Conservation (phyloP, 2,888 invertebrate genomes). For the Sialis fuliginosa region DNA sequence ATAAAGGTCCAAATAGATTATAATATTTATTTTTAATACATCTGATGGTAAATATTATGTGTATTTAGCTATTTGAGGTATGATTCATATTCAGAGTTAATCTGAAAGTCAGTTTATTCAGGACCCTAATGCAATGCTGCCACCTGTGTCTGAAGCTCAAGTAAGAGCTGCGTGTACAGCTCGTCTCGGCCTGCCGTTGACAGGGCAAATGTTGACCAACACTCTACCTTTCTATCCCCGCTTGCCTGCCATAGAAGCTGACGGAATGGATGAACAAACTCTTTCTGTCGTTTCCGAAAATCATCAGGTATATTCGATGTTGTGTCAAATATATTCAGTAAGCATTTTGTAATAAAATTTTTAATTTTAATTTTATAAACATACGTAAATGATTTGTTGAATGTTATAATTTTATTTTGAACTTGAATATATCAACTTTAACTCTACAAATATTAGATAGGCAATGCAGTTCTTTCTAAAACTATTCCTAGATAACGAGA, state of each 20-base stretch:
- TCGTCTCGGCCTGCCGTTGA: slow-evolving; percentile 42
- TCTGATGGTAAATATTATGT: background rate
- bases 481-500: no score
- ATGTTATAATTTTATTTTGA: no score
- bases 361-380: no score
- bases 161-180: slow-evolving; percentile 52
- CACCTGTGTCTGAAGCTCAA: slow-evolving; percentile 56
- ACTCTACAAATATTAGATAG: no score
- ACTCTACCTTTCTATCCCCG: slow-evolving; percentile 53
- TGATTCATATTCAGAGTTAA: background rate
- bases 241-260: slow-evolving; percentile 34
- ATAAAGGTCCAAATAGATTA: no score
- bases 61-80: background rate
- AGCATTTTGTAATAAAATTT: no score
- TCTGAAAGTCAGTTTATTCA: background rate
- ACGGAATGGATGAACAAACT: slow-evolving; percentile 31
- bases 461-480: no score
- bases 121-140: slow-evolving; percentile 5
- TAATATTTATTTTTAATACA: no score
- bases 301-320: slow-evolving; percentile 1
- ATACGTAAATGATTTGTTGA: no score
- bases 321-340: background rate
- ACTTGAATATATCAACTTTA: no score
- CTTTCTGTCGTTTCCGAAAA: slow-evolving; percentile 9
- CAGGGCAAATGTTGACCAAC: slow-evolving; percentile 47